These are phyloP conservation scores for Rhinoraja longicauda DNA, from an alignment of 2,797 vertebrate genomes.

Conservation along the genomic window DNA sequence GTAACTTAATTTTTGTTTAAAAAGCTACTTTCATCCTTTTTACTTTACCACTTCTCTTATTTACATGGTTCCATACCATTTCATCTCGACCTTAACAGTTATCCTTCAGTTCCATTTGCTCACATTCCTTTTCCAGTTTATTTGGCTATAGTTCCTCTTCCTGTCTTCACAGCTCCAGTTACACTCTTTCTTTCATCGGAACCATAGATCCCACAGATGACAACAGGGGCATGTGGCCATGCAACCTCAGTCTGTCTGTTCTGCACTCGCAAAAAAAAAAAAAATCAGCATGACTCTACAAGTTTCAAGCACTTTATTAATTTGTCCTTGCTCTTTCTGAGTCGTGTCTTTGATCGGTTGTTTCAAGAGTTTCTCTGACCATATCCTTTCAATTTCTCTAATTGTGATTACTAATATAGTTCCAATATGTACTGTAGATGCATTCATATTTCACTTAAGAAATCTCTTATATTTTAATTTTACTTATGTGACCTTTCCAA, in stretches of 20 bases:
- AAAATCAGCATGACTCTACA: not conserved
- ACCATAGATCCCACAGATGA: conserved; percentile 17
- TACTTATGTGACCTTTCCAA: no score
- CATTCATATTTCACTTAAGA: not conserved
- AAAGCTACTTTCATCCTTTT: not conserved
- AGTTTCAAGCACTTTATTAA: conserved; percentile 1
- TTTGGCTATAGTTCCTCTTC: conserved; percentile 27
- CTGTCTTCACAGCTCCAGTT: conserved; percentile 29
- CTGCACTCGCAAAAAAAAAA: not conserved
- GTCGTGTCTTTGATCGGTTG: conserved; percentile 19
- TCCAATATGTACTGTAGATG: not conserved
- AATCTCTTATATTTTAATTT: not conserved
- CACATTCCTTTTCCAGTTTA: conserved; percentile 19
- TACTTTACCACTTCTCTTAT: not conserved
- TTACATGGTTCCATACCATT: not conserved
- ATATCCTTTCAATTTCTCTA: not conserved
- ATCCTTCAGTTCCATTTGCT: not conserved
- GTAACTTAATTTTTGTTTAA: not conserved
- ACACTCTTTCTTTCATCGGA: conserved; percentile 29
- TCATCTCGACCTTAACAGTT: not conserved
- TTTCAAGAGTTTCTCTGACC: not conserved
- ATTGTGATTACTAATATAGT: not conserved
- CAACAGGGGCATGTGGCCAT: conserved; percentile 1
- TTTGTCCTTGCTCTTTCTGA: not conserved
- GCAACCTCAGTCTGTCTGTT: not conserved